Evolutionary conservation across 2,888 invertebrate genomes (phyloP).

Genomic region (Sarcophaga subvicina): DNA sequence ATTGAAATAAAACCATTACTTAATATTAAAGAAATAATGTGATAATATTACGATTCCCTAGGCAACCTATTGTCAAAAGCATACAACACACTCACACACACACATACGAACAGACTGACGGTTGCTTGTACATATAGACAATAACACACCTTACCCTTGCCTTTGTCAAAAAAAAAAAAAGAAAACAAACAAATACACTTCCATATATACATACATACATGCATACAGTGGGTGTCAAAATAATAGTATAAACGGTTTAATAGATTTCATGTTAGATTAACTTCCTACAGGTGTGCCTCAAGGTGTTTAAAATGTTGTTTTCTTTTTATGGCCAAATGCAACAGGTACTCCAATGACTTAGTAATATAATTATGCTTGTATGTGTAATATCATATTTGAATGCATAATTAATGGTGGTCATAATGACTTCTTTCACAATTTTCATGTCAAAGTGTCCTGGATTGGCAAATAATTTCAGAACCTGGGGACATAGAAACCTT

Average conservation of each 20-base stretch:
- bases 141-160: neutral
- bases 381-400: neutral
- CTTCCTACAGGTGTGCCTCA: neutral
- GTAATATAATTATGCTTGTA: neutral
- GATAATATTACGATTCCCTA: constrained; percentile 18
- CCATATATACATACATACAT: no score
- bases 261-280: neutral
- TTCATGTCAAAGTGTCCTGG: no score
- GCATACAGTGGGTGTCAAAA: neutral
- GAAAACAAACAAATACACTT: no score
- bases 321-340: neutral
- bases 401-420: neutral
- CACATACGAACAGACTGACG: neutral
- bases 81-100: neutral
- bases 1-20: constrained; percentile 18
- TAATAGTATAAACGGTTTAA: neutral
- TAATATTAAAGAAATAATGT: constrained; percentile 1
- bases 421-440: no score
- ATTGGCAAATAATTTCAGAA: no score
- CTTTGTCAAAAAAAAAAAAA: no score
- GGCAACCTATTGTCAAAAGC: constrained; percentile 35
- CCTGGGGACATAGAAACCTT: no score
- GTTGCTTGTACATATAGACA: neutral
- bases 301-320: neutral
- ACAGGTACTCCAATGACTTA: neutral